Conservation (phyloP, 2,113 vertebrate genomes). For the Vidua macroura region DNA sequence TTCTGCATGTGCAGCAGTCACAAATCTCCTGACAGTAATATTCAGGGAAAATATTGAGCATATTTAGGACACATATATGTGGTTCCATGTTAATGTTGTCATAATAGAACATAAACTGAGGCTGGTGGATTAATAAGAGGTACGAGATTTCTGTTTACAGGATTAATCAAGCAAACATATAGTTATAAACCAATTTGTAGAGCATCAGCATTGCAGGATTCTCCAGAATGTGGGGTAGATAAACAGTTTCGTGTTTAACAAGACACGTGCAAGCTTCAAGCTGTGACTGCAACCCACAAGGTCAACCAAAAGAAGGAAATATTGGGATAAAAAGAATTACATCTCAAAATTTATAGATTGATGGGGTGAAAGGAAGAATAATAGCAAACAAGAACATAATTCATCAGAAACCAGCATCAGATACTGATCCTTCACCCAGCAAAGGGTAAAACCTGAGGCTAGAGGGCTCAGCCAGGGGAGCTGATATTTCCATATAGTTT, state of each 20-base stretch:
- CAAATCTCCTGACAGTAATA: neutral
- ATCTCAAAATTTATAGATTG: neutral
- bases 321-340: neutral
- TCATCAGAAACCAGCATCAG: neutral
- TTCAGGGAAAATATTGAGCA: neutral
- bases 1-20: neutral
- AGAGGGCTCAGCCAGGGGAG: neutral
- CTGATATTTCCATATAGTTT: neutral
- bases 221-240: neutral
- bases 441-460: neutral
- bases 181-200: neutral
- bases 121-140: neutral
- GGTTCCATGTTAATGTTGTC: neutral
- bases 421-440: neutral
- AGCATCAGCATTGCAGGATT: neutral
- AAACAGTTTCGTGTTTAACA: neutral
- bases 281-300: neutral
- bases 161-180: neutral
- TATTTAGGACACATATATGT: neutral
- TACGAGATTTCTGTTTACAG: neutral
- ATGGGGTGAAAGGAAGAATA: neutral
- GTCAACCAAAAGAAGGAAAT: neutral
- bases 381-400: neutral
- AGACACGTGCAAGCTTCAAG: neutral
- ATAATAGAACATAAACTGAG: neutral